Base-by-base conservation (phyloP, 1,140 invertebrate genomes). In the Mesaphorura yosii region DNA sequence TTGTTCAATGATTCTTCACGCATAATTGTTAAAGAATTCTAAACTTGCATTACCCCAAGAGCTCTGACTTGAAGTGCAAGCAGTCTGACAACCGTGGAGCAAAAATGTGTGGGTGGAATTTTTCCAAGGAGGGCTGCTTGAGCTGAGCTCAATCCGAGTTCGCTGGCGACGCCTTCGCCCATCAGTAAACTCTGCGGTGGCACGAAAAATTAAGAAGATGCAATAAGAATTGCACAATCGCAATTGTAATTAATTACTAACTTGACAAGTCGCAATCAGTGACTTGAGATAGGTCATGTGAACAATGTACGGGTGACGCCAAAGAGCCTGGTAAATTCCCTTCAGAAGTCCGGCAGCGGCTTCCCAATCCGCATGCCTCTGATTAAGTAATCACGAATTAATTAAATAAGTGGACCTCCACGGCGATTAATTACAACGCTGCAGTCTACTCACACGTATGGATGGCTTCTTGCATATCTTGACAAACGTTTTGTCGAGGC, bases 381-480 rank as follows among this genome's bases (percentile, higher is more conserved):
- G 68, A 26, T 25, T 5, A 45, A 48, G 44, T 23, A 7, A 49
- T 17, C 48, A 48, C 26, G 7, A 17, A 38, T 49, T 20, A 39
- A 39, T 27, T 37, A 48, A 48, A 19, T 25, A 45, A 20, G 20
- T 41, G 34, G 7, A 51, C 22, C 39, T 23, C n/a, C n/a, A n/a
- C n/a, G n/a, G n/a, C n/a, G 20, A 48, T 26, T 10, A 40, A 17
- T 51, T 28, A 55, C 27, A 23, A n/a, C n/a, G 51, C 39, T 23
- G n/a, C n/a, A n/a, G n/a, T n/a, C 42, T 15, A 66, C 68, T 72
- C 70, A 83, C 81, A 58, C 86, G 70, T 49, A 93, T 88, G 12
- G 84, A 86, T 15, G 86, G 79, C 69, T 95, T 96, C 68, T 98
- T 98, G 37, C 89, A 88, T 57, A 98, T 94, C 72, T 98, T 98